phyloP scores from a whole-genome alignment of 2,113 vertebrate species.

The Chaenocephalus aceratus region DNA sequence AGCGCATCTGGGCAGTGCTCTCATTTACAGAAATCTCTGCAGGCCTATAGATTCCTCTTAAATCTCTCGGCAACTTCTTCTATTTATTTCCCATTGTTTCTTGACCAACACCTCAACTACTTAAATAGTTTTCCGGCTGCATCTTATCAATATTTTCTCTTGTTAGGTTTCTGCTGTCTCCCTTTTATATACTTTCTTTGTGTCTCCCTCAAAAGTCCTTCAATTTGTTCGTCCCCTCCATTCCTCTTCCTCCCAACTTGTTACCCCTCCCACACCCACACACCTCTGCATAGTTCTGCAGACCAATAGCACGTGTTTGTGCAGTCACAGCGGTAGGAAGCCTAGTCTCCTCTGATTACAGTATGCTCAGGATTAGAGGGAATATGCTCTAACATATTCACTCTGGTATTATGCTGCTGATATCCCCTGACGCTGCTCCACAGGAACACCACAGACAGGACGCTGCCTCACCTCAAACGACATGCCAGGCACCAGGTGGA shows the following conservation, averaged over 20 bases:
- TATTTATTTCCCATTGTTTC: conserved; percentile 44
- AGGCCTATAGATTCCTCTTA: conserved; percentile 66
- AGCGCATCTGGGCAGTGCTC: conserved; percentile 78
- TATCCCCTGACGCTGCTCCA: conserved; percentile 71
- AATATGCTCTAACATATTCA: conserved; percentile 79
- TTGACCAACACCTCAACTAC: conserved; percentile 38
- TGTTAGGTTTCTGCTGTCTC: background rate
- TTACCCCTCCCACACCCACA: background rate
- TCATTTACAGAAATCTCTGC: conserved; percentile 81
- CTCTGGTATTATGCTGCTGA: conserved; percentile 78
- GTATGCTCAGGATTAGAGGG: conserved; percentile 77
- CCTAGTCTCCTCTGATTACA: conserved; percentile 79
- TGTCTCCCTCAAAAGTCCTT: background rate
- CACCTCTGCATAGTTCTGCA: conserved; percentile 51
- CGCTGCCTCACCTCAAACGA: conserved; percentile 38
- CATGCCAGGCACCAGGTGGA: conserved; percentile 61
- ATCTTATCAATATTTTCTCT: conserved; percentile 20
- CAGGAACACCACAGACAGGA: conserved; percentile 48
- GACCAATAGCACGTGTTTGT: conserved; percentile 45
- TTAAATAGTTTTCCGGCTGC: background rate
- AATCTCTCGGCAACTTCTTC: conserved; percentile 61
- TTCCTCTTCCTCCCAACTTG: conserved; percentile 1
- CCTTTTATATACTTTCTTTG: background rate
- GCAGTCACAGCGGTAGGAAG: conserved; percentile 62
- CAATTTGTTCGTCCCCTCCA: background rate